These are phyloP conservation scores for Sebastes iracundus DNA, from an alignment of 2,797 vertebrate species.

Conservation along the genomic window DNA sequence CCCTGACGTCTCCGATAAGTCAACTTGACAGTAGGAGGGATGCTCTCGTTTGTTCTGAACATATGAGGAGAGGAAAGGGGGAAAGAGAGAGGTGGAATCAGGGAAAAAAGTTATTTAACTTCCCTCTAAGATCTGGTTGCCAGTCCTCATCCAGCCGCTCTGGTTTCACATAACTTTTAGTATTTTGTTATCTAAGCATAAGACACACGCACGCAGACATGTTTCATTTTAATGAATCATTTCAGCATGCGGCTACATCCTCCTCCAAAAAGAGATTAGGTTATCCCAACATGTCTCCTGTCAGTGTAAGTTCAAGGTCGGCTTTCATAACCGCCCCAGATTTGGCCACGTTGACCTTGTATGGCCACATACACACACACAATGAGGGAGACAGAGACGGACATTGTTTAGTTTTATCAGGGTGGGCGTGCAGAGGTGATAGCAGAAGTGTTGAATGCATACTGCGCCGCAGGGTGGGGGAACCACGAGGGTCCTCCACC, in stretches of 20 bases:
- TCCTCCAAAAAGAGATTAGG: constrained; percentile 23
- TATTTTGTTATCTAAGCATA: not conserved
- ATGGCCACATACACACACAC: not conserved
- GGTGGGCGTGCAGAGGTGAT: constrained; percentile 35
- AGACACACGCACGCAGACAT: not conserved
- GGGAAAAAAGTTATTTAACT: not conserved
- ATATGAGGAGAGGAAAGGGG: not conserved
- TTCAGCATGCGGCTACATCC: constrained; percentile 6
- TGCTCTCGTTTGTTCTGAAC: constrained; percentile 30
- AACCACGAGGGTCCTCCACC: constrained; percentile 1
- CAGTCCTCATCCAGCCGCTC: constrained; percentile 5
- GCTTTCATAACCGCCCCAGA: constrained; percentile 21
- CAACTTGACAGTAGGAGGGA: constrained; percentile 42
- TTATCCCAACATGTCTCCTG: constrained; percentile 25
- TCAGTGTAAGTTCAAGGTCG: constrained; percentile 16
- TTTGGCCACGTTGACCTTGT: not conserved
- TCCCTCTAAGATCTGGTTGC: not conserved
- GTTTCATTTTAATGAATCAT: constrained; percentile 18
- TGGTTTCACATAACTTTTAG: not conserved
- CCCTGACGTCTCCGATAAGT: constrained; percentile 55
- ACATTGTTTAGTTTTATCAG: constrained; percentile 47
- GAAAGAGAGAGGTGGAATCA: not conserved
- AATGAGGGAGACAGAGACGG: not conserved
- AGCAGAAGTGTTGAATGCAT: constrained; percentile 21
- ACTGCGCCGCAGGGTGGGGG: not conserved